Evolutionary conservation across 2,888 invertebrate species (phyloP), one percentile per base, ranked within the genome.

Genomic region (Hymenopus coronatus): DNA sequence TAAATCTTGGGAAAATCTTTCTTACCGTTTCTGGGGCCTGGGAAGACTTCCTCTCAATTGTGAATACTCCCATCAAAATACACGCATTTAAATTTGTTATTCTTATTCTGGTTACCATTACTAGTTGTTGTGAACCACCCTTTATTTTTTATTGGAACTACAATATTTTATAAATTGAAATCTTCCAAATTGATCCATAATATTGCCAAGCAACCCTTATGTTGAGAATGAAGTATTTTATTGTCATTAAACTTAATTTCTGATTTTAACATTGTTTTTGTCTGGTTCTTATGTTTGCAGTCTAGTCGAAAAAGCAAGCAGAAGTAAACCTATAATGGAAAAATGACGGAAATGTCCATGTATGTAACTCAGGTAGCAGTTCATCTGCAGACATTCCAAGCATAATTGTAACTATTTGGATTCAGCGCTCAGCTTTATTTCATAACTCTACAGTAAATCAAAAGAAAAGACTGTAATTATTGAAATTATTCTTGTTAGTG

Each of bases 231-330:
- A n/a, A n/a, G n/a, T n/a, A n/a, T n/a, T n/a, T n/a, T n/a, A n/a
- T n/a, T n/a, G n/a, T n/a, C n/a, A n/a, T n/a, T n/a, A n/a, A n/a
- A n/a, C n/a, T n/a, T n/a, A n/a, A n/a, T 33, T 3, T 8, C 8
- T 33, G 8, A 8, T 33, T 33, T 33, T 40, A 40, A 40, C 40
- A 40, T 40, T 9, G 40, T 40, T 40, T 40, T 9, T 40, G 9
- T 82, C 27, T 30, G 14, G 25, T 20, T 70, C 54, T 70, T 70
- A 70, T 70, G 20, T 15, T 87, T 90, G 28, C 89, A 90, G 90
- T 82, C 89, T 87, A 88, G 89, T 87, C 89, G 89, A 8, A 90
- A 90, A 81, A 89, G 90, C 40, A 90, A 90, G 88, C 90, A 89
- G 88, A 90, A 90, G 83, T 90, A 87, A 84, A 33, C 0, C 25